Evolutionary conservation across 2,888 invertebrate genomes (phyloP), one percentile per base, ranked within the genome.

Genomic region (Stictocephala bisonia): DNA sequence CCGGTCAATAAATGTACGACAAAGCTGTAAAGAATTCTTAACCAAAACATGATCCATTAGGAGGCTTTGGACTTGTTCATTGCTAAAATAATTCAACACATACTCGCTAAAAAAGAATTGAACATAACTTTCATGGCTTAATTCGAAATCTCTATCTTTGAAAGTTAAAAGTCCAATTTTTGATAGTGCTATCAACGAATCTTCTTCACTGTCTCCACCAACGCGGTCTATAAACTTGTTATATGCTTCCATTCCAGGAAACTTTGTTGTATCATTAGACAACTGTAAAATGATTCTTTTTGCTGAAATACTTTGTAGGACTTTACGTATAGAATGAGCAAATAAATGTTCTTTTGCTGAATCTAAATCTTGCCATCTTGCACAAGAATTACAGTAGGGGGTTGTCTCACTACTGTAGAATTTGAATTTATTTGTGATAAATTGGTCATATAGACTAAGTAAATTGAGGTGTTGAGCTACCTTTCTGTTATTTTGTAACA

Each of bases 1-100:
- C n/a, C n/a, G n/a, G n/a, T n/a, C n/a, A n/a, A n/a, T n/a, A n/a
- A 72, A 50, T 15, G 6, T 50, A 7, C 50, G 50, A 13, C 50
- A n/a, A 20, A 50, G 50, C 3, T 50, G 9, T 9, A 50, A 13
- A 3, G 4, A 9, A n/a, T 15, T 50, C 24, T 50, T 24, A 50
- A 24, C 6, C 13, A 50, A 18, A 11, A 50, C 15, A 18, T 18
- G 15, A 2, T n/a, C 13, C 50, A 50, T 7, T 15, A 50, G 24
- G 50, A 50, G 24, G 9, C 3, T 18, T 24, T 50, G 20, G 2
- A 50, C 6, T 9, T 2, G 2, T 7, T 2, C 24, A 18, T 18
- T n/a, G 24, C 24, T 11, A 2, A 50, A n/a, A n/a, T 50, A 22
- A 2, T 50, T 20, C 4, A 50, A 7, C 24, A 50, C 20, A 20